Evolutionary conservation across 2,888 invertebrate genomes (phyloP).

Genomic region (Drosophila pseudotalamancana): DNA sequence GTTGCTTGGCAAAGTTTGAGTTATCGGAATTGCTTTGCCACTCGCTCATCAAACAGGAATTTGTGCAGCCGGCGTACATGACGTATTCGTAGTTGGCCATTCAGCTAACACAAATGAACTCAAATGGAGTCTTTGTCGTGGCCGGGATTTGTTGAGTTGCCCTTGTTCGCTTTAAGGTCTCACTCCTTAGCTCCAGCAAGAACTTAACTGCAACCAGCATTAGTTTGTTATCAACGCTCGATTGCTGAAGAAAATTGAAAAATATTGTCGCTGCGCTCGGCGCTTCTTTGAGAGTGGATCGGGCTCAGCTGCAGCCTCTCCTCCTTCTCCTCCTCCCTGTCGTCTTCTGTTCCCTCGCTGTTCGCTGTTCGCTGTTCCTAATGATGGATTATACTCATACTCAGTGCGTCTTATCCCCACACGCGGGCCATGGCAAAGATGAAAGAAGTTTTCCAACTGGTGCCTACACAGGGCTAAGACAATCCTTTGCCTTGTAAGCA

Average conservation of each 20-base stretch:
- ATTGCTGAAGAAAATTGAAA: conserved; percentile 77
- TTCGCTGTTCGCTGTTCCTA: conserved; percentile 29
- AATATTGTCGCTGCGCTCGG: conserved; percentile 65
- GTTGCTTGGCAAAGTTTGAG: conserved; percentile 6
- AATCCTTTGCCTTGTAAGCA: conserved; percentile 36
- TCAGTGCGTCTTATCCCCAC: conserved; percentile 64
- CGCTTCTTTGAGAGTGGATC: conserved; percentile 37
- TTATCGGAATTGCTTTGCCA: not conserved
- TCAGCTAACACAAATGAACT: conserved; percentile 41
- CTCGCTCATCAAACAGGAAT: conserved; percentile 15
- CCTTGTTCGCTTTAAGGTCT: not conserved
- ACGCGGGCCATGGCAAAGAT: conserved; percentile 42
- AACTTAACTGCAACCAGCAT: conserved; percentile 59
- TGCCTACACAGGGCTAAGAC: conserved; percentile 58
- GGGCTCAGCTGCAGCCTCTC: conserved; percentile 40
- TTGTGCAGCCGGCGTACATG: conserved; percentile 24
- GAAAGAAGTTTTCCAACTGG: conserved; percentile 64
- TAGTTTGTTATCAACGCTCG: conserved; percentile 78
- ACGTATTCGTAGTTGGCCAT: conserved; percentile 32
- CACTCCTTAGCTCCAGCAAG: conserved; percentile 7
- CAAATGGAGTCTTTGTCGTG: conserved; percentile 23
- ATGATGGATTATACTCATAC: conserved; percentile 72
- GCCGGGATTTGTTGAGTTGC: conserved; percentile 15
- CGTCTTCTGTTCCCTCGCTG: conserved; percentile 8
- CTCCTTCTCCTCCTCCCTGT: conserved; percentile 18